These are phyloP conservation scores for Syngnathus scovelli DNA, from an alignment of 2,113 vertebrate genomes.

Conservation along the genomic window DNA sequence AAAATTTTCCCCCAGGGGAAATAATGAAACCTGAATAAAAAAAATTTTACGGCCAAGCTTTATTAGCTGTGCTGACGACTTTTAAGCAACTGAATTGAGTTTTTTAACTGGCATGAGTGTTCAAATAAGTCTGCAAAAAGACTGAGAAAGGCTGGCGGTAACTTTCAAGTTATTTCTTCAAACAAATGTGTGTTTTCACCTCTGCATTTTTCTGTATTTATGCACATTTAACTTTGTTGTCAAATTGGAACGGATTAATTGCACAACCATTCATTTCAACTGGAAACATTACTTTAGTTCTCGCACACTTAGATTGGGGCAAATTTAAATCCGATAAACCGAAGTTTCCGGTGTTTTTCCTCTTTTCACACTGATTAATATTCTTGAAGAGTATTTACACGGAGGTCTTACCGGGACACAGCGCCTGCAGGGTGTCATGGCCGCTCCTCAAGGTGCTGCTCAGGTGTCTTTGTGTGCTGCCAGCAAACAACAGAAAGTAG, in stretches of 20 bases:
- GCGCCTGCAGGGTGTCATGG: constrained; percentile 80
- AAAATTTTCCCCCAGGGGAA: background rate
- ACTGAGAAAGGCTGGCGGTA: no score
- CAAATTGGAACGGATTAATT: no score
- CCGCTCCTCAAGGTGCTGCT: constrained; percentile 81
- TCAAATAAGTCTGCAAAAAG: no score
- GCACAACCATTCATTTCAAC: no score
- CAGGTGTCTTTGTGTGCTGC: constrained; percentile 85
- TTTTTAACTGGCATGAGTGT: background rate
- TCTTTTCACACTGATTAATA: background rate
- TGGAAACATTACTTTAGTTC: no score
- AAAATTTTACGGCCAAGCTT: background rate
- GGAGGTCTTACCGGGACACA: constrained; percentile 82
- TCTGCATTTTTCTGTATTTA: no score
- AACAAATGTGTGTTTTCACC: no score
- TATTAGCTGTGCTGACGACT: background rate
- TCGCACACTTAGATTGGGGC: no score
- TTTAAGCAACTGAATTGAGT: background rate
- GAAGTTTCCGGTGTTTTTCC: no score
- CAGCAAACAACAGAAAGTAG: constrained; percentile 89
- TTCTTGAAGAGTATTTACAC: background rate
- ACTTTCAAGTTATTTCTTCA: no score
- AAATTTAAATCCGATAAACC: no score
- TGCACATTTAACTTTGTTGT: no score
- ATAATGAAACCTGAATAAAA: background rate